phyloP scores from a whole-genome alignment of 2,797 vertebrate species.

The Aldrovandia affinis region DNA sequence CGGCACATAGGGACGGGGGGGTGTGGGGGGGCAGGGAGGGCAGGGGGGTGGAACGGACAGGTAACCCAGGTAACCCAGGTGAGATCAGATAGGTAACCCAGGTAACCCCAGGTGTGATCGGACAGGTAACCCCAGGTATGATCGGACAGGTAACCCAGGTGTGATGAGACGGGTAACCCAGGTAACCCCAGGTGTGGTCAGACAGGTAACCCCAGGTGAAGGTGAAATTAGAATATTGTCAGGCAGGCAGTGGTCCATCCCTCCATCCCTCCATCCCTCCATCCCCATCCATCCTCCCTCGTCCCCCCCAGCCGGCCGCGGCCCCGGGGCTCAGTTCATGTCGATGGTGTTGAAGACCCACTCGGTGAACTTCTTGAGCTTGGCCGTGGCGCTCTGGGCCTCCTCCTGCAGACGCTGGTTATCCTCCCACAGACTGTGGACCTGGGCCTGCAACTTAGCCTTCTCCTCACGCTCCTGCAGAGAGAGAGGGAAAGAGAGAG shows the following conservation, averaged over 20 bases:
- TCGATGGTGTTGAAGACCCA: conserved; percentile 99
- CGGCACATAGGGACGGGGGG: too few relatives aligned
- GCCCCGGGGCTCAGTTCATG: conserved; percentile 82
- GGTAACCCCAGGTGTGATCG: not conserved
- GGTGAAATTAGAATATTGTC: not conserved
- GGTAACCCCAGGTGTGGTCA: not conserved
- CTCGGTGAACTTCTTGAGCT: conserved; percentile 97
- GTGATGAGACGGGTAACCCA: not conserved
- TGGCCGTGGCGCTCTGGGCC: conserved; percentile 91
- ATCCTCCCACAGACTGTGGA: conserved; percentile 73
- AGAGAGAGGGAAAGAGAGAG: not conserved
- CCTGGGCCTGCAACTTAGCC: conserved; percentile 83
- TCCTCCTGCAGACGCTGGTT: conserved; percentile 93
- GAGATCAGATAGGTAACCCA: not conserved
- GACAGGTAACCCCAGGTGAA: not conserved
- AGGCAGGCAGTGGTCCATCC: not conserved
- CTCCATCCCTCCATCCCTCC: not conserved
- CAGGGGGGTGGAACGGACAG: not conserved
- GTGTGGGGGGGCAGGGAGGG: not conserved
- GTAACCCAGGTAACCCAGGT: too few relatives aligned
- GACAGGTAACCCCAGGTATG: too few relatives aligned
- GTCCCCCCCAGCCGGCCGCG: not conserved
- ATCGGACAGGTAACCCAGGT: too few relatives aligned
- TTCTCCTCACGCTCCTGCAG: conserved; percentile 94
- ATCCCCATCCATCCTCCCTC: not conserved